Percentiles rank a stretch among this genome's conserved stretches.
Conservation (phyloP, 2,113 vertebrate species). For the Alouatta palliata region DNA sequence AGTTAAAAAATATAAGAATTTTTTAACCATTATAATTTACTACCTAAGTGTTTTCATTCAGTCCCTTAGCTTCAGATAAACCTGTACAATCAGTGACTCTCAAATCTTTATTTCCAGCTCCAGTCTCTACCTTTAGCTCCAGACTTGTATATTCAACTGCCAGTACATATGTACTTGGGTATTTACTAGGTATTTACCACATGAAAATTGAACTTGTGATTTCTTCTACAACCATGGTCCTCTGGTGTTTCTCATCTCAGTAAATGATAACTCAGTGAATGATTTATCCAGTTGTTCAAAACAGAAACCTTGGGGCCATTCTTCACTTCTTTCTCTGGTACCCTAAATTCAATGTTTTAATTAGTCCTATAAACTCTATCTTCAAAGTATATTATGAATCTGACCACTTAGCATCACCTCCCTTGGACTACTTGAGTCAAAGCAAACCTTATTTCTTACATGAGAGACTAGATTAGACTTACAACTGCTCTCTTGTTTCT, state of each 20-base stretch:
- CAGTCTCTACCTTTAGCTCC: not conserved
- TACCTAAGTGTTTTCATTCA: not conserved
- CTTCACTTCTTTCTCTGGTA: conserved; percentile 9
- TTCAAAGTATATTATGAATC: not conserved
- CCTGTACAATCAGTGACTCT: not conserved
- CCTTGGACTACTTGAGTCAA: not conserved
- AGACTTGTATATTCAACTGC: not conserved
- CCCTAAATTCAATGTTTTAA: not conserved
- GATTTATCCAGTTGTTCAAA: not conserved
- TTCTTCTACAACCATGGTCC: not conserved
- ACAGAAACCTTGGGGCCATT: not conserved
- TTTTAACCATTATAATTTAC: conserved; percentile 26
- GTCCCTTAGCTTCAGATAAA: conserved; percentile 5
- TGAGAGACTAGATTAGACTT: not conserved
- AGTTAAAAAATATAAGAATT: not conserved
- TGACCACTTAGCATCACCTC: not conserved
- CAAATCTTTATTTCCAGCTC: not conserved
- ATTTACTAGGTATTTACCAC: not conserved
- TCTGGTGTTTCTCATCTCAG: not conserved
- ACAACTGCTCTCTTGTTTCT: not conserved
- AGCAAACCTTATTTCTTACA: not conserved
- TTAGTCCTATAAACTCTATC: not conserved
- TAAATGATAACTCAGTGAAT: not conserved
- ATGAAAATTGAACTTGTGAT: not conserved
- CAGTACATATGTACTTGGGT: not conserved